Evolutionary conservation across 2,113 vertebrate species (phyloP).

Genomic region (Columba livia): DNA sequence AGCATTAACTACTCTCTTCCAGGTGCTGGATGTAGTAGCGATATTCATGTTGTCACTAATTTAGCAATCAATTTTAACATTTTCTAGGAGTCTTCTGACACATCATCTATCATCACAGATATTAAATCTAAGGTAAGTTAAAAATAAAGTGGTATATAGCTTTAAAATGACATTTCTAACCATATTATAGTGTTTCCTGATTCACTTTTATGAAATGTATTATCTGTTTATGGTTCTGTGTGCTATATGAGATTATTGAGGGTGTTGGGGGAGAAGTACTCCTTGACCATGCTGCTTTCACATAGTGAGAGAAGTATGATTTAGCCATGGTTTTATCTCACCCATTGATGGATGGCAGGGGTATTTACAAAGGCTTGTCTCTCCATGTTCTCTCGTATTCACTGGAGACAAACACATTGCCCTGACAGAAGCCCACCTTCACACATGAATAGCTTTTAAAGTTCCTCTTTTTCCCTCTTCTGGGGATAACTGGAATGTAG

Average conservation of each 20-base stretch:
- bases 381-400: not conserved
- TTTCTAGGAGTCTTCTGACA: conserved; percentile 11
- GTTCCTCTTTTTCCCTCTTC: not conserved
- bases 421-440: not conserved
- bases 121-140: not conserved
- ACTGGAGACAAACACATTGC: not conserved
- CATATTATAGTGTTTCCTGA: not conserved
- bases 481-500: not conserved
- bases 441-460: not conserved
- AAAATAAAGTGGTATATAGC: not conserved
- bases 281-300: not conserved
- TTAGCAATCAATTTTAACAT: conserved; percentile 4
- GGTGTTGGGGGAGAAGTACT: accelerated
- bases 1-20: not conserved
- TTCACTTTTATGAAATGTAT: not conserved
- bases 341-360: not conserved
- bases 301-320: not conserved
- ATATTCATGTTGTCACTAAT: not conserved
- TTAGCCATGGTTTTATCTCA: not conserved
- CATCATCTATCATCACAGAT: not conserved
- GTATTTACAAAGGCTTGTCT: not conserved
- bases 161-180: conserved; percentile 20
- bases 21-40: not conserved
- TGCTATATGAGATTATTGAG: not conserved
- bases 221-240: not conserved